Base-by-base conservation (phyloP, 2,888 invertebrate species). In the Dolichomitus sp. region DNA sequence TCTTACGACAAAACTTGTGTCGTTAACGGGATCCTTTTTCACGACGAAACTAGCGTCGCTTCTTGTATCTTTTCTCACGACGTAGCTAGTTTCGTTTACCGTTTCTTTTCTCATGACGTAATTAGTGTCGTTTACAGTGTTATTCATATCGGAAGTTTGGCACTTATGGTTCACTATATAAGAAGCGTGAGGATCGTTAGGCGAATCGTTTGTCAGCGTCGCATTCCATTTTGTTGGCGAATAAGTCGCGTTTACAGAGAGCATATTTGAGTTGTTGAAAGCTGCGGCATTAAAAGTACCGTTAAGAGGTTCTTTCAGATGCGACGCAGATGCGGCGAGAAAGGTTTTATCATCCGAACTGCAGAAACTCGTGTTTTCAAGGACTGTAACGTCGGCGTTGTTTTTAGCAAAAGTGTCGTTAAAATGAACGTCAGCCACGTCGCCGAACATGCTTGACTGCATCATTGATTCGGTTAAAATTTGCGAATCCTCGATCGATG, bases 391-490 rank as follows among this genome's bases (percentile, higher is more conserved):
- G 61, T 87, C 70, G 0, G 48, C 19, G 61, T 50, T 37, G 50
- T 69, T 80, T 61, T 70, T 74, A 0, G 63, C 50, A 68, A 85
- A 87, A n/a, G 85, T 81, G 66, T 85, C 84, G 61, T 85, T 86
- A 50, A 69, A 75, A 61, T 84, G 83, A 1, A 86, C 76, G 23
- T 90, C 90, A 33, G 88, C 85, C 9, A 85, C 77, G 57, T 90
- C 90, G 52, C 88, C 87, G 33, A 91, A 91, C 85, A 91, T 90
- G 79, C 91, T 92, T 9, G 89, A 89, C 70, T 91, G 90, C 92
- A 91, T 92, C 92, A 92, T 92, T 14, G 92, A 92, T 37, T 89
- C 89, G 0, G 91, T 91, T 23, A 92, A 84, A 66, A 91, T 92
- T 61, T 90, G 90, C 1, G 90, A 90, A 84, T 91, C 90, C 30